Percentiles rank a stretch among this genome's conserved stretches.
These are phyloP conservation scores for Ethmia dodecea DNA, from an alignment of 2,888 invertebrate genomes.

Conservation along the genomic window DNA sequence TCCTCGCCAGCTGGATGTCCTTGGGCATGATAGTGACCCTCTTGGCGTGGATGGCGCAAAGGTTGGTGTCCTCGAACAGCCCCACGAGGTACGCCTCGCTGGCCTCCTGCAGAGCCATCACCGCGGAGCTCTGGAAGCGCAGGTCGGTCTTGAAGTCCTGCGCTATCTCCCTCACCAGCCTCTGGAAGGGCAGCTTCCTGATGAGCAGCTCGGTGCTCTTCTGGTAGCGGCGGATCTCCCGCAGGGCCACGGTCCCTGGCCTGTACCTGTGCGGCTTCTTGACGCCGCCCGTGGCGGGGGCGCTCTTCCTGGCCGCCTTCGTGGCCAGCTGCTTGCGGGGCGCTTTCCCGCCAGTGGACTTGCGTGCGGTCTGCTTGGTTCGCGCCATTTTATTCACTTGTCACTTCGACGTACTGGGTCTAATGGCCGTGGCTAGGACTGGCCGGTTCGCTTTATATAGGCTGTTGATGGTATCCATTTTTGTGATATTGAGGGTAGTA, in stretches of 20 bases:
- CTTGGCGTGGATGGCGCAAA: conserved; percentile 85
- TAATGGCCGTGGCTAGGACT: too few species aligned
- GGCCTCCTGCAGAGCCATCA: conserved; percentile 81
- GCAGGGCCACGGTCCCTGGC: conserved; percentile 82
- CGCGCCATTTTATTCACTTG: conserved; percentile 78
- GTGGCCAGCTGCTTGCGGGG: conserved; percentile 84
- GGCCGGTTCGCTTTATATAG: too few species aligned
- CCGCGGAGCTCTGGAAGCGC: conserved; percentile 83
- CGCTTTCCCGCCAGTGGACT: conserved; percentile 86
- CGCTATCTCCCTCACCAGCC: conserved; percentile 84
- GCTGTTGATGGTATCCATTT: too few species aligned
- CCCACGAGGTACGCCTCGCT: conserved; percentile 81
- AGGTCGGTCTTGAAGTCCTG: conserved; percentile 86
- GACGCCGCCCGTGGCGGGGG: conserved; percentile 84
- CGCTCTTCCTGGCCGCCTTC: conserved; percentile 84
- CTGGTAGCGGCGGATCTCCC: conserved; percentile 85
- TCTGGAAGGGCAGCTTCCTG: conserved; percentile 84
- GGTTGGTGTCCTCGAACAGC: conserved; percentile 86
- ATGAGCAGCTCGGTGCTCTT: conserved; percentile 85
- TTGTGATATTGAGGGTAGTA: too few species aligned
- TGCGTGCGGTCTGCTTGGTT: conserved; percentile 86
- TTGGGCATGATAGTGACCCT: conserved; percentile 65
- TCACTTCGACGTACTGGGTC: background rate
- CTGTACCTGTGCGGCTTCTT: conserved; percentile 85
- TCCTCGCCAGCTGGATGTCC: conserved; percentile 53